A percentile compares a stretch with the other conserved stretches of the same genome.
Evolutionary conservation across 2,888 invertebrate species (phyloP).

Genomic region (Lysandra bellargus): DNA sequence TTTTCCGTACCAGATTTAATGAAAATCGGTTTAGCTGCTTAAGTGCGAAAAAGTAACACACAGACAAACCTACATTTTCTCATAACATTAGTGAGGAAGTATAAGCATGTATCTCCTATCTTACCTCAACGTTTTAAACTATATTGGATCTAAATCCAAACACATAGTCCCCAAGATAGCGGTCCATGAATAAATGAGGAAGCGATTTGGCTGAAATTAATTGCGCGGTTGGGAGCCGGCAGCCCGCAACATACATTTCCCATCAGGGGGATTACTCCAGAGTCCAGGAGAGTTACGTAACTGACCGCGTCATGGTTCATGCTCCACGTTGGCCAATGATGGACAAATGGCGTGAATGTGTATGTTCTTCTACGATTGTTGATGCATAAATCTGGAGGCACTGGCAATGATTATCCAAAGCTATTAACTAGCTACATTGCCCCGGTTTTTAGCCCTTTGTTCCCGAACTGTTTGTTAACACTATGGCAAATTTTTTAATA

Average conservation of each 20-base stretch:
- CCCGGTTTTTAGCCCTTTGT: too few species aligned
- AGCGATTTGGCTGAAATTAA: constrained; percentile 26
- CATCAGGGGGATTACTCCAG: constrained; percentile 23
- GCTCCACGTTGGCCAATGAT: background rate
- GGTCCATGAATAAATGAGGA: constrained; percentile 25
- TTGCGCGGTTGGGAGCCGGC: constrained; percentile 13
- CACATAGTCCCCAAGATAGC: constrained; percentile 8
- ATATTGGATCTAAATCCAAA: constrained; percentile 8
- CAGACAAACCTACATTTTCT: too few species aligned
- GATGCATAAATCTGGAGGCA: too few species aligned
- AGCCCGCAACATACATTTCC: constrained; percentile 25
- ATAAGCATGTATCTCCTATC: background rate
- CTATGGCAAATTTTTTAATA: too few species aligned
- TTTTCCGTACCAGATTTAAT: too few species aligned
- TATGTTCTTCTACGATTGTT: background rate
- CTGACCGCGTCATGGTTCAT: background rate
- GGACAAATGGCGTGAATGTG: background rate
- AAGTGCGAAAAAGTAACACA: too few species aligned
- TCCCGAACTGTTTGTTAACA: too few species aligned
- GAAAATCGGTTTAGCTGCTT: too few species aligned
- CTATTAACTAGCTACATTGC: too few species aligned
- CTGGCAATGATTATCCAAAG: too few species aligned
- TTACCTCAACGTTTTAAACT: background rate
- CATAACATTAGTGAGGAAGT: too few species aligned
- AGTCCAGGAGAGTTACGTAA: background rate